Conservation (phyloP, 2,797 vertebrate species). For the Epinephelus awoara region DNA sequence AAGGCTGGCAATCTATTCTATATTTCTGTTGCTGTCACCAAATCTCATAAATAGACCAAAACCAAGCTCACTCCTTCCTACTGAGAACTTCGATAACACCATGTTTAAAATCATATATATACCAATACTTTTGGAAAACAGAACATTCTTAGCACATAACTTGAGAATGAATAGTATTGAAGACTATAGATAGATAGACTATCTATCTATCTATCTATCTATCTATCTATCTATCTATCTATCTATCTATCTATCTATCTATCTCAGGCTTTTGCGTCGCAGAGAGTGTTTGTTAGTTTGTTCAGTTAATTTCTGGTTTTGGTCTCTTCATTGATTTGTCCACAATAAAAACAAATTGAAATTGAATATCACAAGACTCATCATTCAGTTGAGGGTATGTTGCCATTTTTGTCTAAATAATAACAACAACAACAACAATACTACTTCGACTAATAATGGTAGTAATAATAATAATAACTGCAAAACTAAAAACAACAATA, state of each 20-base stretch:
- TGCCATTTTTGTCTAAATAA: background rate
- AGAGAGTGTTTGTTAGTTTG: background rate
- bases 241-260: too few species aligned
- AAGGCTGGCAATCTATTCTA: too few species aligned
- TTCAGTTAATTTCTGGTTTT: background rate
- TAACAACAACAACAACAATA: background rate
- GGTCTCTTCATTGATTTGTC: background rate
- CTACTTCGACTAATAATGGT: too few species aligned
- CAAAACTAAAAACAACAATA: too few species aligned
- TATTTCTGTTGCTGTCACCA: background rate
- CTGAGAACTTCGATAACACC: background rate
- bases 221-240: too few species aligned
- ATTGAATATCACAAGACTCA: background rate
- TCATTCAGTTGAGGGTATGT: background rate
- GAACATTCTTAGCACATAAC: background rate
- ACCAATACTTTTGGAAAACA: too few species aligned
- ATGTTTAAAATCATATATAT: background rate
- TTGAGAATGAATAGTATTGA: background rate
- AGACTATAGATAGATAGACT: too few species aligned
- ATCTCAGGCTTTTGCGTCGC: background rate
- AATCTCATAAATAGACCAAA: conserved; percentile 11
- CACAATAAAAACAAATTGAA: background rate
- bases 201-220: too few species aligned
- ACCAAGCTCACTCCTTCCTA: background rate
- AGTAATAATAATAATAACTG: background rate